Base-by-base conservation (phyloP, 64 coral and sea anemone genomes). In the Montipora sp. region DNA sequence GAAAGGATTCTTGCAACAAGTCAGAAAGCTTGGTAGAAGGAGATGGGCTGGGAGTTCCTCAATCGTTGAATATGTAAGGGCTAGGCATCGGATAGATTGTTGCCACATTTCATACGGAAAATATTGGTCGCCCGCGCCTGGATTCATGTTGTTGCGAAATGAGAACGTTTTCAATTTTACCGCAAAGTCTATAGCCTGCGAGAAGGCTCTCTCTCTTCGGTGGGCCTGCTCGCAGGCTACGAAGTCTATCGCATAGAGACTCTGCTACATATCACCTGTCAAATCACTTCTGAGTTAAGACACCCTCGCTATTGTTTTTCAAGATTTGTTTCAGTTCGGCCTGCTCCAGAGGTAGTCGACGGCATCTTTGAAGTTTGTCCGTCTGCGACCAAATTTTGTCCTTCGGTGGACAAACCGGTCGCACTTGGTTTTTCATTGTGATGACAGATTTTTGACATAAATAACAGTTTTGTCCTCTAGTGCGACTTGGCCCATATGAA, bases 351-450 rank as follows among this genome's bases (percentile, higher is more conserved):
- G 75, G 2, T 77, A 77, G 75, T 77, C 36, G 75, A 77, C 75
- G 75, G 75, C 75, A 77, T 77, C 75, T 77, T 77, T 77, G 75
- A 79, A 55, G 19, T 79, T 79, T 51, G 77, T 79, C 77, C 47
- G 77, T 7, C 77, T 9, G 48, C 77, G 19, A 79, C 77, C 77
- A 79, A 79, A 51, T 79, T 79, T 79, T 79, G 77, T 79, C 77
- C 77, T 51, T 79, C 7, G 77, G 77, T 87, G 67, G 53, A 87
- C 69, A 87, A 87, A 87, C 84, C 70, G 70, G 66, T 87, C 66
- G 84, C 84, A 87, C 84, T 87, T 87, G 68, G 84, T 87, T 87
- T 87, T 87, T 87, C 1, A 75, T 87, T 75, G 84, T 87, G 84
- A 87, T 87, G 72, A 87, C 66, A 87, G 84, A 50, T 87, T 87